Evolutionary conservation across 2,888 invertebrate genomes (phyloP).

Genomic region (Apeira syringaria): DNA sequence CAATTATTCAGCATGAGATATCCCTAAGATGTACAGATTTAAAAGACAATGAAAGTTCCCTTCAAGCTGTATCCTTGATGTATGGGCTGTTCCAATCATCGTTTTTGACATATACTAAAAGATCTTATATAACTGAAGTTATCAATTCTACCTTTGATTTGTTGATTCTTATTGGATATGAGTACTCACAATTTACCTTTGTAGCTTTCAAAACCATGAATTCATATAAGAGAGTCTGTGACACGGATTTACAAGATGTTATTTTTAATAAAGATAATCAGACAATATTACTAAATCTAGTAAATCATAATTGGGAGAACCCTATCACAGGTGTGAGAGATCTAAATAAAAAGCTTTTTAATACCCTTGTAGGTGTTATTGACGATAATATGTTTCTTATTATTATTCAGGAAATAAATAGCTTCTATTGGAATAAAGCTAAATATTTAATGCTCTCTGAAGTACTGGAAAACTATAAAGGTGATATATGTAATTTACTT

Average conservation of each 20-base stretch:
- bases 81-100: slow-evolving; percentile 75
- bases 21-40: slow-evolving; percentile 25
- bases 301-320: slow-evolving; percentile 86
- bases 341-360: slow-evolving; percentile 76
- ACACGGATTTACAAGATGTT: slow-evolving; percentile 51
- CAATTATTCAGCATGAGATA: slow-evolving; percentile 43
- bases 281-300: slow-evolving; percentile 68
- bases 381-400: slow-evolving; percentile 42
- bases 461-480: slow-evolving; percentile 57
- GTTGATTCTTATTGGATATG: slow-evolving; percentile 61
- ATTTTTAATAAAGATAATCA: slow-evolving; percentile 54
- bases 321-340: slow-evolving; percentile 82
- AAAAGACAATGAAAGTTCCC: slow-evolving; percentile 35
- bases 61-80: slow-evolving; percentile 56
- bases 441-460: slow-evolving; percentile 83
- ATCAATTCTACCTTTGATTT: slow-evolving; percentile 51
- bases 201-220: slow-evolving; percentile 77
- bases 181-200: slow-evolving; percentile 80
- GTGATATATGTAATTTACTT: slow-evolving; percentile 19
- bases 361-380: slow-evolving; percentile 51
- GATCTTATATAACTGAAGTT: slow-evolving; percentile 33
- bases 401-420: slow-evolving; percentile 56
- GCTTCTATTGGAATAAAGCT: slow-evolving; percentile 83
- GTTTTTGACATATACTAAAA: slow-evolving; percentile 39
- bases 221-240: slow-evolving; percentile 64